Base-by-base conservation (phyloP, 1,140 invertebrate species). In the Ctenoplectra terminalis region DNA sequence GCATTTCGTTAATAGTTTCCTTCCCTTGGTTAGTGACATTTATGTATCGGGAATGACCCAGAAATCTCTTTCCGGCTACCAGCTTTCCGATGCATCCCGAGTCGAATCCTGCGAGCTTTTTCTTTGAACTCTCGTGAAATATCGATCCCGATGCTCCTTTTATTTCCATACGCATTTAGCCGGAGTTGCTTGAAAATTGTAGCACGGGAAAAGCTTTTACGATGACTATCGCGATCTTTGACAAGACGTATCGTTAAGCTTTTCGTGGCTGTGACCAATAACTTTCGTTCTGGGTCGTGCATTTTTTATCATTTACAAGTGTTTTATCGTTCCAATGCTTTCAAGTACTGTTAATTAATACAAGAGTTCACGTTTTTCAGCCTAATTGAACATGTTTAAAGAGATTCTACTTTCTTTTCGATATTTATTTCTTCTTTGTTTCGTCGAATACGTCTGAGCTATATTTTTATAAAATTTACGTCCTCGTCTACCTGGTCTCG, bases 1-100 rank as follows among this genome's bases (percentile, higher is more conserved):
- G 82, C 81, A 86, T 82, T 73, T 82, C 60, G 43, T 75, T 85
- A 69, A 85, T 73, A 85, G 60, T 61, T 85, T 73, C 61, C 73
- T 77, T 73, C 72, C 60, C 60, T 75, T 43, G 56, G 52, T 40
- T 60, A 54, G 43, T 52, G 31, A 15, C 50, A 46, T 71, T 80
- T 63, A 52, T 8, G 40, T 77, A 77, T 80, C 61, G 50, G 37
- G 56, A 72, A 50, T 61, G 70, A 67, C 74, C 74, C 46, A 46
- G 52, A 78, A 72, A 63, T 63, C 60, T 52, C 66, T 48, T 17
- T 66, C 20, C 34, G 75, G 40, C 11, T 37, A 69, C 50, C 46
- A 6, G 40, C 40, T 50, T 17, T 5, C 26, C 31, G 58, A 61
- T n/a, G 52, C 52, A 5, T n/a, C 23, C 52, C 20, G 52, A 2